Base-by-base conservation (phyloP, 2,797 vertebrate species). In the Diceros bicornis region DNA sequence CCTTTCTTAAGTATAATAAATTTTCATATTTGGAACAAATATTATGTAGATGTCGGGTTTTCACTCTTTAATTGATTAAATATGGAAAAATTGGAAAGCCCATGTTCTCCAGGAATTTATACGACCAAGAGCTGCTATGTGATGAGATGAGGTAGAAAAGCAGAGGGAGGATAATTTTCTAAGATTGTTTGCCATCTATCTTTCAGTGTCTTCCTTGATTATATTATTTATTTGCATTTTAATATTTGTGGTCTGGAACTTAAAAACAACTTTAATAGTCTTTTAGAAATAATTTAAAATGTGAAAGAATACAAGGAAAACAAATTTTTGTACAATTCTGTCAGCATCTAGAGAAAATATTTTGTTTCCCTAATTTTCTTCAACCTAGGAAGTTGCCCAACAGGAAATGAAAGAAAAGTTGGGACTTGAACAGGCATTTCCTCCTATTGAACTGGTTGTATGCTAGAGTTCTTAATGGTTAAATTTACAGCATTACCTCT, bases 61-160 rank as follows among this genome's bases (percentile, higher is more conserved):
- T 96, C 34, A 85, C 6, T 77, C 29, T 95, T 81, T 96, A 98
- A 98, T 94, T 86, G 50, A 82, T 90, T 97, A 96, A 97, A 97
- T 97, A 86, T 96, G 96, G 72, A 75, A 90, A 97, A 88, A 59
- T 32, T 95, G 84, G 96, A 97, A 96, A 82, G 62, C 23, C 7
- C 11, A 50, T 52, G 7, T 94, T 90, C 71, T 64, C 25, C 9
- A 94, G 90, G 88, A 96, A 96, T 94, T 96, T 92, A 68, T 94
- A 52, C 82, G 86, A 82, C 79, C 92, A 92, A 94, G 66, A 72
- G 66, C 55, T 92, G 44, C 62, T 92, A 8, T 87, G 75, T 82
- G 75, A 69, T 57, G n/a, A 88, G 37, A 62, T 52, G 32, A 75
- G 32, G 23, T 52, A n/a, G 47, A 77, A 75, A 8, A 66, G 12